Percentiles rank a stretch among this genome's conserved stretches.
These are phyloP conservation scores for Aegithalos caudatus DNA, from an alignment of 2,113 vertebrate genomes.

Conservation along the genomic window DNA sequence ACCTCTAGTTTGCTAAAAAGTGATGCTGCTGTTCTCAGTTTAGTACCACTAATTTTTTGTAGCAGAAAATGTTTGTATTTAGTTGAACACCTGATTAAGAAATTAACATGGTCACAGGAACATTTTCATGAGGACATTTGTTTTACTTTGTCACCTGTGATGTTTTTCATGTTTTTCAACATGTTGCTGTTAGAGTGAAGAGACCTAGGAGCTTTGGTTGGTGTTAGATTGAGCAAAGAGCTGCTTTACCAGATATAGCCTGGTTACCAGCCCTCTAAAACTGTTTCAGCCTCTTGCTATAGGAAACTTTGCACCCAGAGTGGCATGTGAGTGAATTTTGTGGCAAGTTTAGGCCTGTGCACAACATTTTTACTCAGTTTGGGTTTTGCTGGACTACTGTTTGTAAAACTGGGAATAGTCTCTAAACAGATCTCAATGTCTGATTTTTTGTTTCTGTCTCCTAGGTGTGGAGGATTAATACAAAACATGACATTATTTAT, in stretches of 20 bases:
- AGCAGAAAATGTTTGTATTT: not conserved
- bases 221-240: not conserved
- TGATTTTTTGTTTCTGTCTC: not conserved
- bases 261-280: not conserved
- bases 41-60: not conserved
- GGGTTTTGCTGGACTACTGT: not conserved
- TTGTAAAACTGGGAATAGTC: not conserved
- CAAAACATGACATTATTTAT: conserved; percentile 88
- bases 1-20: not conserved
- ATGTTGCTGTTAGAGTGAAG: not conserved
- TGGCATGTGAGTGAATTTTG: not conserved
- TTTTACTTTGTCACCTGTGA: not conserved
- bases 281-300: not conserved
- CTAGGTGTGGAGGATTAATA: conserved; percentile 96
- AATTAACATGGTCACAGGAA: not conserved
- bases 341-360: not conserved
- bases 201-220: not conserved
- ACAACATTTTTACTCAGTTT: not conserved
- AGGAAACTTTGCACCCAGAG: not conserved
- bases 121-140: not conserved
- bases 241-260: not conserved
- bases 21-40: not conserved
- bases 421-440: not conserved
- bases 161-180: not conserved
- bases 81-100: not conserved